Evolutionary conservation across 2,113 vertebrate species (phyloP).

Genomic region (Tichodroma muraria): DNA sequence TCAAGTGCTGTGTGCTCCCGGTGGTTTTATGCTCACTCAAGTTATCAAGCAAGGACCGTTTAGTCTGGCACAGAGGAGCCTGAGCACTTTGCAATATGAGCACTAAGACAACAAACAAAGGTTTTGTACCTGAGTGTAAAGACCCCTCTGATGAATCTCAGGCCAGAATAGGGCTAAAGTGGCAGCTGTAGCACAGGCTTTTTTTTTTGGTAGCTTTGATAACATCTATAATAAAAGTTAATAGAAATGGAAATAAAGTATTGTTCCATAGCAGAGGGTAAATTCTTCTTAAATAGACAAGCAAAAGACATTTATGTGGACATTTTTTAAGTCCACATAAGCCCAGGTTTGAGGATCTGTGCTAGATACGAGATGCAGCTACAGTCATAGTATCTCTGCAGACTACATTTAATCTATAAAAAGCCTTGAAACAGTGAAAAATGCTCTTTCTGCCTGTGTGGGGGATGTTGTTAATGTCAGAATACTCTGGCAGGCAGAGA

Average conservation of each 20-base stretch:
- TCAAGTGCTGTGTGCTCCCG: background rate
- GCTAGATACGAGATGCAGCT: background rate
- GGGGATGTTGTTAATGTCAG: background rate
- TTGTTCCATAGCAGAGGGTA: background rate
- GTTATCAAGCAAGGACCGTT: background rate
- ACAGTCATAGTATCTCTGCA: fast-evolving
- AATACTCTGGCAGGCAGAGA: background rate
- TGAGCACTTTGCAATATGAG: background rate
- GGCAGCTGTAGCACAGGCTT: background rate
- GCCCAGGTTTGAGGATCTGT: background rate
- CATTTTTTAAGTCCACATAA: background rate
- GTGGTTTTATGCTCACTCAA: background rate
- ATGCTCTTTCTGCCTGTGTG: background rate
- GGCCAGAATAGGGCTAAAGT: background rate
- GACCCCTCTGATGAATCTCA: background rate
- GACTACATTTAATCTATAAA: background rate
- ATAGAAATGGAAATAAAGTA: background rate
- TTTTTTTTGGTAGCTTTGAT: background rate
- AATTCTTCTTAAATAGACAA: background rate
- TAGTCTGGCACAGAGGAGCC: background rate
- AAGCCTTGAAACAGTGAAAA: background rate
- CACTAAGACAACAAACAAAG: background rate
- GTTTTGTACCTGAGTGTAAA: background rate
- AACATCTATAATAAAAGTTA: background rate
- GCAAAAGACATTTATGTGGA: background rate